Evolutionary conservation across 2,888 invertebrate genomes (phyloP).

Genomic region (Amblyjoppa fuscipennis): DNA sequence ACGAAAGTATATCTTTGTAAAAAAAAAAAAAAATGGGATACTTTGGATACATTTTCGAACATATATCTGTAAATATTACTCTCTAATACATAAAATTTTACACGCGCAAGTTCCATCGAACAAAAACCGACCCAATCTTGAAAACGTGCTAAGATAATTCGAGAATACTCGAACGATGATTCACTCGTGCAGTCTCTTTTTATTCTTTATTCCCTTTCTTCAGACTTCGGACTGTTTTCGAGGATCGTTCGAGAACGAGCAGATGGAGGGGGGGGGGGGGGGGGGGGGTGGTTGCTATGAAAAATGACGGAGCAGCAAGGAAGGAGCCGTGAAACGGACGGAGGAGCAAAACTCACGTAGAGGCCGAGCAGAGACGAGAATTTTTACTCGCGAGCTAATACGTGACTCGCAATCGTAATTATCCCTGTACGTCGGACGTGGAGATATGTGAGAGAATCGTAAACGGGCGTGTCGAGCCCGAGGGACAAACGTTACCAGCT

Average conservation of each 20-base stretch:
- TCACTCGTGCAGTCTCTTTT: background rate
- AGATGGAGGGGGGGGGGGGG: background rate
- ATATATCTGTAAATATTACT: background rate
- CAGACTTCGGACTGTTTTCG: background rate
- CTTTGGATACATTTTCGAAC: too few relatives aligned
- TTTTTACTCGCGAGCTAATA: constrained; percentile 51
- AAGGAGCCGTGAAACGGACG: constrained; percentile 4
- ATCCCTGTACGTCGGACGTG: constrained; percentile 37
- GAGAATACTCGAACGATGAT: constrained; percentile 23
- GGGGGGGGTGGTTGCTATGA: background rate
- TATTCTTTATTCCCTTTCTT: background rate
- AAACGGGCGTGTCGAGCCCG: constrained; percentile 11
- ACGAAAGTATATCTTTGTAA: too few relatives aligned
- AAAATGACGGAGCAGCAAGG: background rate
- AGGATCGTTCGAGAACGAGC: constrained; percentile 12
- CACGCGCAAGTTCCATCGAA: too few relatives aligned
- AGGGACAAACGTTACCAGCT: constrained; percentile 36
- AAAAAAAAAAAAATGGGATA: too few relatives aligned
- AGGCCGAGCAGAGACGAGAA: constrained; percentile 14
- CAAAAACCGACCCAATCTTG: background rate
- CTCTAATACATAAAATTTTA: background rate
- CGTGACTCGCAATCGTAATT: constrained; percentile 54
- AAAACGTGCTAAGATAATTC: background rate
- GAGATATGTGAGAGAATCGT: constrained; percentile 48
- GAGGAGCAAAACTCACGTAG: constrained; percentile 27